Evolutionary conservation across 2,888 invertebrate genomes (phyloP).

Genomic region (Hanleya hanleyi): DNA sequence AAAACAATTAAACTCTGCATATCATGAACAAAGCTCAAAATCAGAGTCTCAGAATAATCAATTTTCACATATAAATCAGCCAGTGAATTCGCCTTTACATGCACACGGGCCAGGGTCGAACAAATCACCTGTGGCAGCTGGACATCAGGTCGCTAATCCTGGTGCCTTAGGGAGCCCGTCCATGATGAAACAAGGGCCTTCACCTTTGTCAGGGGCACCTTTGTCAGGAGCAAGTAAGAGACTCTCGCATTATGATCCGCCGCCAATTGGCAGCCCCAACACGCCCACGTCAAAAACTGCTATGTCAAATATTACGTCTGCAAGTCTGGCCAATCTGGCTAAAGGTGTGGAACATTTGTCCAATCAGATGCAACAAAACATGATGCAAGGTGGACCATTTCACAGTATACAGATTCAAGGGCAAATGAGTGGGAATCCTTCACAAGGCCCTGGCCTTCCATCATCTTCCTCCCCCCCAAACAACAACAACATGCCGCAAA

Average conservation of each 20-base stretch:
- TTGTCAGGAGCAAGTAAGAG: constrained; percentile 62
- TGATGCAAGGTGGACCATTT: constrained; percentile 73
- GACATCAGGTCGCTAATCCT: constrained; percentile 63
- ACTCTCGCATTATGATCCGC: constrained; percentile 66
- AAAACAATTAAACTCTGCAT: constrained; percentile 93
- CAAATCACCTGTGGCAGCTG: constrained; percentile 65
- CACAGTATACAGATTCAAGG: constrained; percentile 72
- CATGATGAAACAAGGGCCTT: constrained; percentile 40
- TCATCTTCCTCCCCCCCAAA: constrained; percentile 30
- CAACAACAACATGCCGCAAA: constrained; percentile 41
- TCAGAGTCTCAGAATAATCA: constrained; percentile 37
- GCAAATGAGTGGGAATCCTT: constrained; percentile 44
- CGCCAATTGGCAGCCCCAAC: constrained; percentile 49
- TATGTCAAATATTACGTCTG: constrained; percentile 71
- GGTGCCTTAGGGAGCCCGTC: constrained; percentile 33
- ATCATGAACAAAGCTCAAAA: constrained; percentile 55
- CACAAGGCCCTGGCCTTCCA: constrained; percentile 15
- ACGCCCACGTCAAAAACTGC: constrained; percentile 56
- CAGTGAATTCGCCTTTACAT: constrained; percentile 62
- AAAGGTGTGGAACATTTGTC: constrained; percentile 72
- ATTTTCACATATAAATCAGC: constrained; percentile 45
- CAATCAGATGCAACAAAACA: constrained; percentile 72
- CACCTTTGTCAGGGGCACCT: constrained; percentile 38
- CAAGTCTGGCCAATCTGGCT: constrained; percentile 71
- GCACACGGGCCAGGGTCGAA: constrained; percentile 50